Evolutionary conservation across 2,888 invertebrate genomes (phyloP).

Genomic region (Chloroclysta siterata): DNA sequence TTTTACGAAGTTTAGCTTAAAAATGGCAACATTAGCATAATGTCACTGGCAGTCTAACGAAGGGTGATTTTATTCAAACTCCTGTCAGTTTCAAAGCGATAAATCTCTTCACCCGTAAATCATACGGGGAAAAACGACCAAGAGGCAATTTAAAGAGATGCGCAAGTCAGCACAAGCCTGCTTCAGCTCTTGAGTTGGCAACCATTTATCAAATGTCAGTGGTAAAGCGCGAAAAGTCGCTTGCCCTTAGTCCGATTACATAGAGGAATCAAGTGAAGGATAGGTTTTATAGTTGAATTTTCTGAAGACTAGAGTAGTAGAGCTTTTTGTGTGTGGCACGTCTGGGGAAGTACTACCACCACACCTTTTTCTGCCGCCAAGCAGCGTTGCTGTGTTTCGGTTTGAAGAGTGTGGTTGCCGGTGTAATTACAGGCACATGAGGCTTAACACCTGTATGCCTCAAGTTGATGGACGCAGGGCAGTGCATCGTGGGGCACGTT

Average conservation of each 20-base stretch:
- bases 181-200: conserved; percentile 25
- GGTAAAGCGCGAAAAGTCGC: conserved; percentile 42
- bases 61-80: conserved; percentile 37
- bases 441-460: no score
- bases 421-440: no score
- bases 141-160: conserved; percentile 52
- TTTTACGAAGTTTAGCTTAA: background rate
- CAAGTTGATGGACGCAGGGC: no score
- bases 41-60: conserved; percentile 14
- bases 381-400: no score
- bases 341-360: no score
- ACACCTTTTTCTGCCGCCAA: no score
- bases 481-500: no score
- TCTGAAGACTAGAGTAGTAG: no score
- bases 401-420: no score
- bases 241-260: conserved; percentile 19
- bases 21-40: background rate
- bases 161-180: conserved; percentile 46
- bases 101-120: conserved; percentile 42
- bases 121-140: conserved; percentile 35
- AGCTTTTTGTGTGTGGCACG: no score
- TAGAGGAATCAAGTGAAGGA: background rate
- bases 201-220: conserved; percentile 57
- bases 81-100: conserved; percentile 20
- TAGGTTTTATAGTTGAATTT: no score